These are phyloP conservation scores for Diaprepes abbreviatus DNA, from an alignment of 2,888 invertebrate species.

Conservation along the genomic window DNA sequence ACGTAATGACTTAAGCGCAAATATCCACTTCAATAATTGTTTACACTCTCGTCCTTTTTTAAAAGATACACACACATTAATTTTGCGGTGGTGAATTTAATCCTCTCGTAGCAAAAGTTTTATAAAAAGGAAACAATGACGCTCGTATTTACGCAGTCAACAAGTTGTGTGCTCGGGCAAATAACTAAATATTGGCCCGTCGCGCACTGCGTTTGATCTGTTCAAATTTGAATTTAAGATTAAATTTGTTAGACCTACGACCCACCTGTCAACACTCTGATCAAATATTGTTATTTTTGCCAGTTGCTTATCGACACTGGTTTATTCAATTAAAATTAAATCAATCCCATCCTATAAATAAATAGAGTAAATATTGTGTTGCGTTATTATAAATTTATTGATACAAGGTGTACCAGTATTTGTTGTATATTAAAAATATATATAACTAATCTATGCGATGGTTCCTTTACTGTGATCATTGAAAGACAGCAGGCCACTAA, in stretches of 20 bases:
- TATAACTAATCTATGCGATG: no score
- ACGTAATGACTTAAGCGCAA: no score
- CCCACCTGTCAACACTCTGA: constrained; percentile 66
- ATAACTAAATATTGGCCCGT: constrained; percentile 69
- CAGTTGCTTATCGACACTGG: constrained; percentile 51
- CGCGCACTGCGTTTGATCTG: constrained; percentile 67
- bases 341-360: constrained; percentile 17
- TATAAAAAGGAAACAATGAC: constrained; percentile 65
- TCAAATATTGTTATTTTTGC: constrained; percentile 67
- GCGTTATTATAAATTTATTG: no score
- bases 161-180: constrained; percentile 68
- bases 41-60: neutral
- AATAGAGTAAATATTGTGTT: constrained; percentile 23
- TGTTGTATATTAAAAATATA: no score
- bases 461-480: no score
- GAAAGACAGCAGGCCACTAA: no score
- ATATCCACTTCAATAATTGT: neutral
- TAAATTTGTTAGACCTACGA: constrained; percentile 68
- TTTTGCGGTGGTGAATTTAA: constrained; percentile 36
- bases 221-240: constrained; percentile 70
- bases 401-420: no score
- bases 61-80: constrained; percentile 18
- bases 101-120: constrained; percentile 41
- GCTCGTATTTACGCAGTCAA: constrained; percentile 68
- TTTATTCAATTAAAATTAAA: constrained; percentile 32